These are phyloP conservation scores for Charina bottae DNA, from an alignment of 2,113 vertebrate genomes.

Conservation along the genomic window DNA sequence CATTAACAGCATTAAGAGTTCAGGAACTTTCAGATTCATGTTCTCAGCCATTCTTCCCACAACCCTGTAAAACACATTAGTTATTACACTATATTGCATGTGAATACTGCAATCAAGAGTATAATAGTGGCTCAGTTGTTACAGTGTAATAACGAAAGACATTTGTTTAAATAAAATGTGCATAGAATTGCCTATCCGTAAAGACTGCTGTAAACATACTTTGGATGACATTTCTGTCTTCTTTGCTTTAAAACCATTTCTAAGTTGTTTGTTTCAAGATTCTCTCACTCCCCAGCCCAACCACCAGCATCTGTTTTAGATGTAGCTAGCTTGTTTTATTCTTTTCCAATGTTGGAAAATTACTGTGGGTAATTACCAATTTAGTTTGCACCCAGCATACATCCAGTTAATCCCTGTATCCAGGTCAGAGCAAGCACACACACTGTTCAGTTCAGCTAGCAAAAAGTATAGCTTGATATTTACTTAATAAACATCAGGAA, in stretches of 20 bases:
- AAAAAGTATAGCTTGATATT: not conserved
- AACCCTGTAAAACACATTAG: not conserved
- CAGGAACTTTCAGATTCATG: not conserved
- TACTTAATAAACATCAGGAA: not conserved
- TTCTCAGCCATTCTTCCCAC: not conserved
- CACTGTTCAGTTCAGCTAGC: not conserved
- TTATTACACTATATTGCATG: not conserved
- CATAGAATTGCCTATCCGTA: not conserved
- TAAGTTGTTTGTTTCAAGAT: not conserved
- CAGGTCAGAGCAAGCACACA: not conserved
- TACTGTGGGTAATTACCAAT: not conserved
- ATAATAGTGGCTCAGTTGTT: not conserved
- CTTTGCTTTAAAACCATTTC: not conserved
- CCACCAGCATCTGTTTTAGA: not conserved
- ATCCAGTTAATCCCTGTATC: not conserved
- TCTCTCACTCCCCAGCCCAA: not conserved
- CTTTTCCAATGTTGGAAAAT: not conserved
- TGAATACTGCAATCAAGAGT: not conserved
- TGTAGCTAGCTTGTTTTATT: not conserved
- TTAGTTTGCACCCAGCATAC: not conserved
- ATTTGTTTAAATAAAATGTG: not conserved
- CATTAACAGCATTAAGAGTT: not conserved
- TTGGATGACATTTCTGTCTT: not conserved
- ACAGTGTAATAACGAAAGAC: not conserved
- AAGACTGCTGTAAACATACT: not conserved